Evolutionary conservation across 2,888 invertebrate species (phyloP), one percentile per base, ranked within the genome.

Genomic region (Leptogaster cylindrica): DNA sequence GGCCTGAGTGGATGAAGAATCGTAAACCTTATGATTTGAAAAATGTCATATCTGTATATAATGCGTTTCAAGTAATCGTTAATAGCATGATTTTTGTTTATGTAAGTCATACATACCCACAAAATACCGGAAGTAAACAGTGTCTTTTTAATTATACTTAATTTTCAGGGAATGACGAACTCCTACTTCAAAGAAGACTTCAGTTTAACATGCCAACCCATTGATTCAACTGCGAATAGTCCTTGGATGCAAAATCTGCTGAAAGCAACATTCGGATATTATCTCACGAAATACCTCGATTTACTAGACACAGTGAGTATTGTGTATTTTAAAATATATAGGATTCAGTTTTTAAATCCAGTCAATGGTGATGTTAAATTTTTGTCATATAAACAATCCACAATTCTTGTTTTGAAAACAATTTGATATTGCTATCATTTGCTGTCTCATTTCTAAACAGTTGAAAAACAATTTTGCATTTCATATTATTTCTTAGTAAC

Each of bases 1-100:
- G 93, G 0, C 93, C 93, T 0, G 81, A 82, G 41, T 83, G 86
- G 76, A 92, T 92, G 92, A 84, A 84, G 66, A 82, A 87, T 67
- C 82, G 88, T 16, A 77, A 82, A 52, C 87, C 92, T 0, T 86
- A 85, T 71, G 85, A 90, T 65, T 74, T 92, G 31, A 83, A 89
- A 18, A 84, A 82, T 72, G 68, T 89, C 12, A 82, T 92, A 73
- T 84, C 89, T 68, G 74, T 85, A 0, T 92, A 91, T 75, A 90
- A 92, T 74, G 77, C 85, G 0, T 55, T 85, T 2, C 92, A 92
- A 69, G 74, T 77, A 20, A 55, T 76, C 39, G 71, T 74, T 18
- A 77, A 78, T 51, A 27, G 16, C n/a, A 2, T 12, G 2, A 28
- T 51, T 10, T 33, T 41, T 41, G 3, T 16, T 16, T 1, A 6